Conservation (phyloP, 2,113 vertebrate genomes). For the Syrrhaptes paradoxus region DNA sequence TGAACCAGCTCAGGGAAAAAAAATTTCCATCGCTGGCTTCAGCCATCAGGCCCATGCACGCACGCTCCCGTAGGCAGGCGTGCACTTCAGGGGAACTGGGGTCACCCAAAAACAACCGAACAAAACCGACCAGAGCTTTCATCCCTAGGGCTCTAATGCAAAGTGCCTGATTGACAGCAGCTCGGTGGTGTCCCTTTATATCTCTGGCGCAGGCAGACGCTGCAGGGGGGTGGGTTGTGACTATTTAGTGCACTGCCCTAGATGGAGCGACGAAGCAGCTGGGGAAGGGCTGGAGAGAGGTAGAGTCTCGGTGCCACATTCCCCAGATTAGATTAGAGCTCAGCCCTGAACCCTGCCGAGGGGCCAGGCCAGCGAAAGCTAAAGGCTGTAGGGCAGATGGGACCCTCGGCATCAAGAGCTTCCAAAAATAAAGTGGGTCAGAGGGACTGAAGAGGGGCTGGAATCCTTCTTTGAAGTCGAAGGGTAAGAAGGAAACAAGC, state of each 20-base stretch:
- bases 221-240: background rate
- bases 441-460: background rate
- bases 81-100: background rate
- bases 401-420: conserved; percentile 10
- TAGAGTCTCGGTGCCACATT: conserved; percentile 38
- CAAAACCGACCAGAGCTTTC: background rate
- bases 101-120: background rate
- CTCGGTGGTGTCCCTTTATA: background rate
- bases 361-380: background rate
- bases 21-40: background rate
- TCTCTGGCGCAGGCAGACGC: background rate
- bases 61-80: background rate
- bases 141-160: fast-evolving
- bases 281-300: conserved; percentile 2
- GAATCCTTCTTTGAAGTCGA: background rate
- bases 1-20: background rate
- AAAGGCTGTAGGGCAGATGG: conserved; percentile 26
- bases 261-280: conserved; percentile 67
- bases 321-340: conserved; percentile 75
- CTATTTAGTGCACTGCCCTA: conserved; percentile 25
- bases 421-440: conserved; percentile 74
- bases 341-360: background rate
- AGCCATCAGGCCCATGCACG: background rate
- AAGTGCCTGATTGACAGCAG: background rate
- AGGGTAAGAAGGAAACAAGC: conserved; percentile 56